Conservation (phyloP, 2,888 invertebrate species). For the Polydrusus pterygomalis region DNA sequence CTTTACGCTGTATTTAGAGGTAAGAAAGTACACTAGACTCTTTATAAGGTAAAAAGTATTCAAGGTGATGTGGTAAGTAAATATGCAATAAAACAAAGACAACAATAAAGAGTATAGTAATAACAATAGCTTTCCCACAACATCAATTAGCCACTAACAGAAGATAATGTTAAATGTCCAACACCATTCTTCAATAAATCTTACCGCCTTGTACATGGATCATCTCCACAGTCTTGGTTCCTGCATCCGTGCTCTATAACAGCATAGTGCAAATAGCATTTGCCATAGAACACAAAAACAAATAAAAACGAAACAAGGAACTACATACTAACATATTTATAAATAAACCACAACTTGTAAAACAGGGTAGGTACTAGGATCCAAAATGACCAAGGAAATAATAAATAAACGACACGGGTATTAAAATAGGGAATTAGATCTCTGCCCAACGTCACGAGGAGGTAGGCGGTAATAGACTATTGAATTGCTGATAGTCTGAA, state of each 20-base stretch:
- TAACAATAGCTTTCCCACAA: conserved; percentile 58
- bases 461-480: too few species aligned
- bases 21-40: too few species aligned
- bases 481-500: too few species aligned
- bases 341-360: conserved; percentile 18
- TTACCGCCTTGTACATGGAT: conserved; percentile 97
- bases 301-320: conserved; percentile 59
- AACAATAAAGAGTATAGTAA: conserved; percentile 56
- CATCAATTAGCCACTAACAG: conserved; percentile 58
- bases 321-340: conserved; percentile 16
- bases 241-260: conserved; percentile 93
- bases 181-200: conserved; percentile 65
- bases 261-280: conserved; percentile 65
- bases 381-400: background rate
- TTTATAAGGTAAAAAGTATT: too few species aligned
- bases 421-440: too few species aligned
- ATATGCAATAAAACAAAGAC: conserved; percentile 65
- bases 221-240: conserved; percentile 91
- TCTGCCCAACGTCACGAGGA: too few species aligned
- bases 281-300: conserved; percentile 58
- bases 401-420: too few species aligned
- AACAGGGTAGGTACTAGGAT: conserved; percentile 2
- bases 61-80: conserved; percentile 54
- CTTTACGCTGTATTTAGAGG: too few species aligned
- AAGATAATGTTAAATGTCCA: conserved; percentile 37